These are phyloP conservation scores for Pangasius macronema DNA, from an alignment of 2,797 vertebrate species.

Conservation along the genomic window DNA sequence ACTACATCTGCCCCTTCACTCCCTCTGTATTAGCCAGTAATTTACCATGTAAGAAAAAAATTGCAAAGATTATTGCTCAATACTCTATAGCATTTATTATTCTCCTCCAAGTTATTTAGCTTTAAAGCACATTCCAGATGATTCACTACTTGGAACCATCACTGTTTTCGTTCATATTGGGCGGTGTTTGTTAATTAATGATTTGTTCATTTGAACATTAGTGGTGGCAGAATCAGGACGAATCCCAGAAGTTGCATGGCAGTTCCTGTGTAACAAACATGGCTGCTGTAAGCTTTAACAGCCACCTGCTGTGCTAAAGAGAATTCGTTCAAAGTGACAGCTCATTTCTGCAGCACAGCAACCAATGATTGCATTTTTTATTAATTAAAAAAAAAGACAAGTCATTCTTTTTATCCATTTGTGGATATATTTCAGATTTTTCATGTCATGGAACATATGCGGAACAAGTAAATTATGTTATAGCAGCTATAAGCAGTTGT, in stretches of 20 bases:
- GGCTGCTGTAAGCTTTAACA: neutral
- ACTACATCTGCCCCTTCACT: conserved; percentile 4
- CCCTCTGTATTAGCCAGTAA: neutral
- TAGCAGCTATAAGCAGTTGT: neutral
- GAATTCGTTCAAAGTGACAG: neutral
- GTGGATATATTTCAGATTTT: neutral
- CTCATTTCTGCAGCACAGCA: neutral
- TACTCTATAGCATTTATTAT: neutral
- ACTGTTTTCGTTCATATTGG: neutral
- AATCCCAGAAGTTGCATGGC: conserved; percentile 3
- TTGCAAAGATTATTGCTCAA: neutral
- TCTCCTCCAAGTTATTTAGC: neutral
- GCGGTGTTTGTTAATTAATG: neutral
- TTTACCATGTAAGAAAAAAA: neutral
- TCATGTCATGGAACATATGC: neutral
- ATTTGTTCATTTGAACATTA: neutral
- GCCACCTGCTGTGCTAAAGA: neutral
- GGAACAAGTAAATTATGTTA: neutral
- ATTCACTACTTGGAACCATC: neutral
- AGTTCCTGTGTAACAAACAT: neutral
- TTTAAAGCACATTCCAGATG: neutral
- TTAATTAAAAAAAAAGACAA: neutral
- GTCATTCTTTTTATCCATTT: neutral
- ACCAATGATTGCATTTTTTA: neutral
- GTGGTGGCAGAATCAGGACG: conserved; percentile 8